A percentile compares a stretch with the other conserved stretches of the same genome.
phyloP scores from a whole-genome alignment of 2,888 invertebrate genomes.

The Gari tellinella region DNA sequence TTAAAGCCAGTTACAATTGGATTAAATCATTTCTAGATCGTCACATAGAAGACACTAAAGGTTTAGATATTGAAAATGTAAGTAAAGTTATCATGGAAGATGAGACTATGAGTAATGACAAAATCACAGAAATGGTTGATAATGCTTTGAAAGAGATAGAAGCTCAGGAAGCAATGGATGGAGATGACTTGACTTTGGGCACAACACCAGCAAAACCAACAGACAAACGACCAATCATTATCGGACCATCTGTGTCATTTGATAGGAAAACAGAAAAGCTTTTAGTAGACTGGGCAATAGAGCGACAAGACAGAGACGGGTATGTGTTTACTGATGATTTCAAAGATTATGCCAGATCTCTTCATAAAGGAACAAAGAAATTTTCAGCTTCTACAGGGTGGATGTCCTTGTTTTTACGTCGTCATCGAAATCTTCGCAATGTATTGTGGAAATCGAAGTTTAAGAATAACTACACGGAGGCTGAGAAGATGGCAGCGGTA shows the following conservation, averaged over 20 bases:
- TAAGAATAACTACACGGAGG: conserved; percentile 56
- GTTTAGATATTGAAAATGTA: conserved; percentile 56
- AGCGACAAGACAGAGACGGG: conserved; percentile 37
- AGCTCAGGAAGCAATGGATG: not conserved
- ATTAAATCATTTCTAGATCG: conserved; percentile 48
- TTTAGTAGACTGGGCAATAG: conserved; percentile 53
- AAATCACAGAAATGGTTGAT: conserved; percentile 44
- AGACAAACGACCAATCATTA: conserved; percentile 34
- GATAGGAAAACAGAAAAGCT: conserved; percentile 53
- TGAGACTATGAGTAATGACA: conserved; percentile 28
- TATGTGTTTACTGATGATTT: conserved; percentile 62
- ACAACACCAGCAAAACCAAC: not conserved
- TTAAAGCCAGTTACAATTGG: conserved; percentile 57
- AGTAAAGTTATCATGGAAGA: conserved; percentile 45
- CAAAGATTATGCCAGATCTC: conserved; percentile 55
- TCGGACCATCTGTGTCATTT: conserved; percentile 51
- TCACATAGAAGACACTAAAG: conserved; percentile 39
- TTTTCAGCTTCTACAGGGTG: conserved; percentile 56
- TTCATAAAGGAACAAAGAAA: conserved; percentile 46
- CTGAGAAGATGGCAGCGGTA: conserved; percentile 51
- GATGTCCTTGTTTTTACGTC: conserved; percentile 49
- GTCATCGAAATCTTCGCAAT: conserved; percentile 42
- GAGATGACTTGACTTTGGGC: not conserved
- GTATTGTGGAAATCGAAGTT: conserved; percentile 54
- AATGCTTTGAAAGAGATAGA: conserved; percentile 44